A percentile compares a stretch with the other conserved stretches of the same genome.
phyloP scores from a whole-genome alignment of 2,797 vertebrate species.

The Eulemur coronatus region DNA sequence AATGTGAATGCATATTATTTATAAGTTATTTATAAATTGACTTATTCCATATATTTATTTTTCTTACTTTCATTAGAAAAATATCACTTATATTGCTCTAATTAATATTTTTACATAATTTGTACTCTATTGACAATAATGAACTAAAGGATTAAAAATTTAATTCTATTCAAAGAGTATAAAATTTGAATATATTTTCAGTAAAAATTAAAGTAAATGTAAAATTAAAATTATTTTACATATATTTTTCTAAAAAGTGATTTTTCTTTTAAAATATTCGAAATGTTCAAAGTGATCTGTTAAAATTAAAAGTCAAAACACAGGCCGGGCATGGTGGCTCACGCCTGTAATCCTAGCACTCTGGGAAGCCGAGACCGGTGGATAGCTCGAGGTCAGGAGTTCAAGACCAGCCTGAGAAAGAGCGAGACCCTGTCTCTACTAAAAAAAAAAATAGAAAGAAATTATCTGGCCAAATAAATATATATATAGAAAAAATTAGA shows the following conservation, averaged over 20 bases:
- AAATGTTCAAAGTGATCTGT: not conserved
- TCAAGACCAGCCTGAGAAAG: too few species aligned
- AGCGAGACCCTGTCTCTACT: too few species aligned
- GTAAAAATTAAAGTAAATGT: constrained; percentile 26
- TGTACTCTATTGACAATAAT: not conserved
- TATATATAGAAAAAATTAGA: too few species aligned
- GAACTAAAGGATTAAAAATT: not conserved
- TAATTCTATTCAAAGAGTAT: not conserved
- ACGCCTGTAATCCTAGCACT: too few species aligned
- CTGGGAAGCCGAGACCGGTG: too few species aligned
- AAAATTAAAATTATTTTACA: constrained; percentile 18
- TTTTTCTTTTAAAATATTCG: constrained; percentile 11
- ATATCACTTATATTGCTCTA: not conserved
- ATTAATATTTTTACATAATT: constrained; percentile 21
- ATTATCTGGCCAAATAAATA: too few species aligned
- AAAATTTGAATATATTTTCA: constrained; percentile 41
- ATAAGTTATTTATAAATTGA: constrained; percentile 8
- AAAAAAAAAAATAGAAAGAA: too few species aligned
- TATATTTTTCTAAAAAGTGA: not conserved
- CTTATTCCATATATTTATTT: not conserved
- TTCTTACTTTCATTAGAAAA: constrained; percentile 36
- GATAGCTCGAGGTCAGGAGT: too few species aligned
- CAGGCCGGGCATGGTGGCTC: too few species aligned
- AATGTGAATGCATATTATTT: not conserved
- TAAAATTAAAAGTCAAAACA: not conserved